These are phyloP conservation scores for Scaptomyza pallida DNA, from an alignment of 1,140 invertebrate genomes.

Conservation along the genomic window DNA sequence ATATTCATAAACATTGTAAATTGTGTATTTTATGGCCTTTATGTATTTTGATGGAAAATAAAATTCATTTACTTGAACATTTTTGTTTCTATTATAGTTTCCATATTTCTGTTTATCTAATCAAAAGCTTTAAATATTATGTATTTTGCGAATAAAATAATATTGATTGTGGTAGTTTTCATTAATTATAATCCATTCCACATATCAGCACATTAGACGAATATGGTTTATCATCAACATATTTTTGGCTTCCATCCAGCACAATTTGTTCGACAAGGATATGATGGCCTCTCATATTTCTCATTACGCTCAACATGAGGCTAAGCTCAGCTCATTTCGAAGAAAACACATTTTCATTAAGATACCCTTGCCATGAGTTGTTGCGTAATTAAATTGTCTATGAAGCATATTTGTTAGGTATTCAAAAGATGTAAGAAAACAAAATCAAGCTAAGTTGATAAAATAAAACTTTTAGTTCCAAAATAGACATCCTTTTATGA, in stretches of 20 bases:
- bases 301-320: neutral
- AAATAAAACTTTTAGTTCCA: too few species aligned
- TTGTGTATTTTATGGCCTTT: neutral
- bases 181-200: conserved; percentile 4
- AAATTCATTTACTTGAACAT: neutral
- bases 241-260: conserved; percentile 25
- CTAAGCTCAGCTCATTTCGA: conserved; percentile 11
- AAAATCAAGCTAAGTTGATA: too few species aligned
- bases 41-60: neutral
- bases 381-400: neutral
- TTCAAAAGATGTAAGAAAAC: too few species aligned
- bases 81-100: neutral
- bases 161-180: conserved; percentile 1
- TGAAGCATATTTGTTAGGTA: too few species aligned
- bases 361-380: conserved; percentile 1
- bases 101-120: neutral
- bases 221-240: conserved; percentile 17
- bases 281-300: conserved; percentile 27
- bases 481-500: too few species aligned
- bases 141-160: neutral
- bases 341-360: conserved; percentile 54
- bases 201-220: neutral
- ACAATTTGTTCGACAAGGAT: conserved; percentile 8
- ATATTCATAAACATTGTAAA: neutral
- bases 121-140: neutral